Percentiles rank a stretch among this genome's conserved stretches.
Evolutionary conservation across 2,888 invertebrate species (phyloP).

Genomic region (Rugalucina vietnamica): DNA sequence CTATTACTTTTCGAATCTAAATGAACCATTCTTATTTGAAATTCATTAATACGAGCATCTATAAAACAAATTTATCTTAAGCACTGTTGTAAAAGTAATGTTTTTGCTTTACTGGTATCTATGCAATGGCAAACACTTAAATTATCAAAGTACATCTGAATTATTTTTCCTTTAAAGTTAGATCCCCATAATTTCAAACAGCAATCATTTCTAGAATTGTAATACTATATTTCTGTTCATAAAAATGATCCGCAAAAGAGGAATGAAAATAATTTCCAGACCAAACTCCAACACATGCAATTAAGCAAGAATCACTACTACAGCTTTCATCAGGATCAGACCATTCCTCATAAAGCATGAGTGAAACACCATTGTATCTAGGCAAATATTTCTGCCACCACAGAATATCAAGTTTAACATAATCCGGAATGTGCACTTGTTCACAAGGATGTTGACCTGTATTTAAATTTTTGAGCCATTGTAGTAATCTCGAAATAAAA

Average conservation of each 20-base stretch:
- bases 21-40: constrained; percentile 13
- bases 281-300: constrained; percentile 21
- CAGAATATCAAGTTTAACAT: constrained; percentile 20
- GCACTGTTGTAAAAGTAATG: constrained; percentile 12
- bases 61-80: constrained; percentile 27
- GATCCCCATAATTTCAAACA: constrained; percentile 21
- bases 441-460: background rate
- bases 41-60: constrained; percentile 12
- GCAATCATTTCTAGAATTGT: constrained; percentile 26
- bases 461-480: constrained; percentile 9
- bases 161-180: background rate
- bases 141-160: constrained; percentile 12
- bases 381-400: constrained; percentile 25
- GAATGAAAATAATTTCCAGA: constrained; percentile 15
- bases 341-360: constrained; percentile 19
- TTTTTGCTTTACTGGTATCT: constrained; percentile 14
- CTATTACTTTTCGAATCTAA: background rate
- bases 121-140: background rate
- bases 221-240: background rate
- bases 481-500: constrained; percentile 7
- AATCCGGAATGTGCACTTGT: background rate
- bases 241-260: constrained; percentile 7
- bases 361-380: constrained; percentile 14
- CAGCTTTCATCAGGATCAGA: background rate
- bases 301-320: constrained; percentile 18